Evolutionary conservation across 2,797 vertebrate species (phyloP).

Genomic region (Parotocinclus haroldoi): DNA sequence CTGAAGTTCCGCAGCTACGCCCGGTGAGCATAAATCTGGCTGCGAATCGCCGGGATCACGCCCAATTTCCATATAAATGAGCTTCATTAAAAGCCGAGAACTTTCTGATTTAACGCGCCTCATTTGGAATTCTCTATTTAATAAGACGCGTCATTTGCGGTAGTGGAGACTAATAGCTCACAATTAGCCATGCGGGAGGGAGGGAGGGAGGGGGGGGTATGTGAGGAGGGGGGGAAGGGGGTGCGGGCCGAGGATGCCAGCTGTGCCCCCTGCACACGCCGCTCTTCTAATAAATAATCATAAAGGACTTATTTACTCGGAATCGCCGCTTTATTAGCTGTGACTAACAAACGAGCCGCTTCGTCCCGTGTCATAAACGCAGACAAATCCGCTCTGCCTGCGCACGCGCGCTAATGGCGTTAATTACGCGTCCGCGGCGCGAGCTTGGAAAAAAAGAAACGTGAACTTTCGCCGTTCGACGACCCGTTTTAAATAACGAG

Average conservation of each 20-base stretch:
- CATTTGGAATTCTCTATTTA: constrained; percentile 81
- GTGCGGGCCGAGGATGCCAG: constrained; percentile 1
- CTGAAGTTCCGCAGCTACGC: constrained; percentile 53
- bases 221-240: constrained; percentile 26
- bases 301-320: background rate
- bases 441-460: no score
- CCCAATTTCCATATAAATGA: constrained; percentile 82
- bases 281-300: background rate
- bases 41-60: constrained; percentile 69
- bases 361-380: no score
- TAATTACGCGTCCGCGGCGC: no score
- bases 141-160: constrained; percentile 77
- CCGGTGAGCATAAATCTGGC: constrained; percentile 67
- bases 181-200: constrained; percentile 65
- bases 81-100: constrained; percentile 78
- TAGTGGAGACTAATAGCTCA: constrained; percentile 74
- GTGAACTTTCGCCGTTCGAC: no score
- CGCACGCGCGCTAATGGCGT: no score
- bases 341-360: no score
- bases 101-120: constrained; percentile 77
- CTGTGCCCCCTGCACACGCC: constrained; percentile 10
- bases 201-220: no score
- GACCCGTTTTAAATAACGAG: no score
- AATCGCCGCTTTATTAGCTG: no score
- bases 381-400: no score